Evolutionary conservation across 2,888 invertebrate species (phyloP).

Genomic region (Synergus umbraculus): DNA sequence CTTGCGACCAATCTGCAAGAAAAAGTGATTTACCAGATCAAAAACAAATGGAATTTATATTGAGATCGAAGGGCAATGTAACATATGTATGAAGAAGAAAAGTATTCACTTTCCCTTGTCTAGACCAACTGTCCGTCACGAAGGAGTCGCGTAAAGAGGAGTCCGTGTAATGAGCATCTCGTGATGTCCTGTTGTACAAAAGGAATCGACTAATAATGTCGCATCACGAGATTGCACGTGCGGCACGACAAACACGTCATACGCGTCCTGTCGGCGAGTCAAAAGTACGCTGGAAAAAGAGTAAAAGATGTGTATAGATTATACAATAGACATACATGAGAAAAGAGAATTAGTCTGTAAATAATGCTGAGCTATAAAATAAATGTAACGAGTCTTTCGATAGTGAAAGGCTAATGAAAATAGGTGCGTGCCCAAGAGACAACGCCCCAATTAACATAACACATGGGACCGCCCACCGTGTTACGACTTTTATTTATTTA

Average conservation of each 20-base stretch:
- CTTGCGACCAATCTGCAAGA: conserved; percentile 10
- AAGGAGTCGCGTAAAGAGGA: not conserved
- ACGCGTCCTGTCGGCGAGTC: conserved; percentile 43
- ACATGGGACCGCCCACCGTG: conserved; percentile 64
- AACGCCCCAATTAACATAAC: conserved; percentile 78
- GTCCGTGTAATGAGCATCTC: conserved; percentile 44
- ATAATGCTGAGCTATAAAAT: conserved; percentile 68
- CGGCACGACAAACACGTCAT: conserved; percentile 56
- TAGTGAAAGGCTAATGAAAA: conserved; percentile 73
- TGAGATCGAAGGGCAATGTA: conserved; percentile 1
- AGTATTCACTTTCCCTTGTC: conserved; percentile 1
- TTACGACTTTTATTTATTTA: conserved; percentile 76
- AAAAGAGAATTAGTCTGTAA: conserved; percentile 56
- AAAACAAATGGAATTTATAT: conserved; percentile 15
- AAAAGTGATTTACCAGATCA: not conserved
- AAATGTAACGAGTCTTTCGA: conserved; percentile 70
- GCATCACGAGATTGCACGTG: conserved; percentile 65
- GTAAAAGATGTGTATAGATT: conserved; percentile 41
- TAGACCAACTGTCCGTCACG: not conserved
- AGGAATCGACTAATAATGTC: conserved; percentile 62
- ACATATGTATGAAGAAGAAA: not conserved
- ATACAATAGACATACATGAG: conserved; percentile 3
- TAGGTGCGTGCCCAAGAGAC: conserved; percentile 75
- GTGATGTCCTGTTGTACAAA: conserved; percentile 49
- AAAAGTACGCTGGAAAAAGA: conserved; percentile 51